phyloP scores from a whole-genome alignment of 2,888 invertebrate genomes.

The Chaetoderma sp. region DNA sequence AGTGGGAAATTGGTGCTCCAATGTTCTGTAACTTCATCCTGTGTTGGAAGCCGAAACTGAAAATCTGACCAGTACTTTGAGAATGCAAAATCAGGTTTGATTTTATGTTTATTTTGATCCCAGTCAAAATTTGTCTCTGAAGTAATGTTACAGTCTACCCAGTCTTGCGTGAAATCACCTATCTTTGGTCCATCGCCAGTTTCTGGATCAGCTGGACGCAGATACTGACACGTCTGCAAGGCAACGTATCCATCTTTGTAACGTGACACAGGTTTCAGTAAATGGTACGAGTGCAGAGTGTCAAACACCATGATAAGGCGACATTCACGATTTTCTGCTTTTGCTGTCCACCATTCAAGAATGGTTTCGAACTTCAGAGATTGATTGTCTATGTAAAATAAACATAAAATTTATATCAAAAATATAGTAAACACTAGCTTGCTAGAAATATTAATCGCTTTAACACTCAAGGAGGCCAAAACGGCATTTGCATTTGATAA shows the following conservation, averaged over 20 bases:
- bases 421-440: no score
- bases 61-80: constrained; percentile 65
- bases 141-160: constrained; percentile 58
- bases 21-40: constrained; percentile 59
- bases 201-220: constrained; percentile 42
- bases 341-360: constrained; percentile 62
- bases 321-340: constrained; percentile 49
- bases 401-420: background rate
- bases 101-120: constrained; percentile 46
- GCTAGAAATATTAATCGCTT: no score
- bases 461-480: no score
- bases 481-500: no score
- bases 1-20: constrained; percentile 64
- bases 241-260: constrained; percentile 52
- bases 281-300: constrained; percentile 57
- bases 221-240: constrained; percentile 60
- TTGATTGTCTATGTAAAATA: constrained; percentile 49
- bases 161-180: constrained; percentile 64
- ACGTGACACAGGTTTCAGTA: constrained; percentile 53
- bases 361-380: constrained; percentile 54
- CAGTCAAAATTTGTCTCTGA: constrained; percentile 48
- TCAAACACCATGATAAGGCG: constrained; percentile 66
- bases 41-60: constrained; percentile 62
- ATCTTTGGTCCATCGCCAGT: constrained; percentile 41
- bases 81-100: constrained; percentile 56